Evolutionary conservation across 2,888 invertebrate genomes (phyloP).

Genomic region (Gerris lacustris): DNA sequence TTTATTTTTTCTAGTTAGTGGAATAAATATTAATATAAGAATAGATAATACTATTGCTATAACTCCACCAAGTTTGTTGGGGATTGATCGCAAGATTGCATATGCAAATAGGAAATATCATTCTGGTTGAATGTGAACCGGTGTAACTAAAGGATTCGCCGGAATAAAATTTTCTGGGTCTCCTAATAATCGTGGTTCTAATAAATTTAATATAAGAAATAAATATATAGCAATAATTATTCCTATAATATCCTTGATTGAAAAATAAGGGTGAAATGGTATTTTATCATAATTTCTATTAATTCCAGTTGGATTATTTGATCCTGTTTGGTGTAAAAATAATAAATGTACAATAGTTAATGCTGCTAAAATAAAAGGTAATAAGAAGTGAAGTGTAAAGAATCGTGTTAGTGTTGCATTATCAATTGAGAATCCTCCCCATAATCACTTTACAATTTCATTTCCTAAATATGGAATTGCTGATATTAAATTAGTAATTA

Average conservation of each 20-base stretch:
- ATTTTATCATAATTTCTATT: slow-evolving; percentile 56
- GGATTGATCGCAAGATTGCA: slow-evolving; percentile 65
- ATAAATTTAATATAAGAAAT: slow-evolving; percentile 40
- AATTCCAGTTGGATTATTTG: slow-evolving; percentile 52
- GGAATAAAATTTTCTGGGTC: slow-evolving; percentile 64
- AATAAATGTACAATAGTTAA: slow-evolving; percentile 51
- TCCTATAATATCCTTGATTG: slow-evolving; percentile 51
- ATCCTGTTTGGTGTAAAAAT: slow-evolving; percentile 55
- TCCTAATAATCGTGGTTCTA: slow-evolving; percentile 48
- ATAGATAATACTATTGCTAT: slow-evolving; percentile 53
- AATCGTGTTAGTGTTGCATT: slow-evolving; percentile 48
- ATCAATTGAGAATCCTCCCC: slow-evolving; percentile 62
- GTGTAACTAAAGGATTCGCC: slow-evolving; percentile 55
- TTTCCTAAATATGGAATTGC: slow-evolving; percentile 56
- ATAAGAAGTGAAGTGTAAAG: slow-evolving; percentile 55
- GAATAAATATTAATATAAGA: slow-evolving; percentile 51
- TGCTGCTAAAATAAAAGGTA: slow-evolving; percentile 54
- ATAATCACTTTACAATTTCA: slow-evolving; percentile 54
- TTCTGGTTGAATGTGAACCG: slow-evolving; percentile 68
- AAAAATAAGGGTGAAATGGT: slow-evolving; percentile 54
- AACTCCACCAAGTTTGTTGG: slow-evolving; percentile 67
- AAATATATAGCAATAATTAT: slow-evolving; percentile 27
- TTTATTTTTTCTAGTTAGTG: slow-evolving; percentile 45
- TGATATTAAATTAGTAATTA: slow-evolving; percentile 63
- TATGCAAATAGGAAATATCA: slow-evolving; percentile 76